A percentile compares a stretch with the other conserved stretches of the same genome.
phyloP scores from a whole-genome alignment of 2,888 invertebrate species.

The Octonoba sinensis region DNA sequence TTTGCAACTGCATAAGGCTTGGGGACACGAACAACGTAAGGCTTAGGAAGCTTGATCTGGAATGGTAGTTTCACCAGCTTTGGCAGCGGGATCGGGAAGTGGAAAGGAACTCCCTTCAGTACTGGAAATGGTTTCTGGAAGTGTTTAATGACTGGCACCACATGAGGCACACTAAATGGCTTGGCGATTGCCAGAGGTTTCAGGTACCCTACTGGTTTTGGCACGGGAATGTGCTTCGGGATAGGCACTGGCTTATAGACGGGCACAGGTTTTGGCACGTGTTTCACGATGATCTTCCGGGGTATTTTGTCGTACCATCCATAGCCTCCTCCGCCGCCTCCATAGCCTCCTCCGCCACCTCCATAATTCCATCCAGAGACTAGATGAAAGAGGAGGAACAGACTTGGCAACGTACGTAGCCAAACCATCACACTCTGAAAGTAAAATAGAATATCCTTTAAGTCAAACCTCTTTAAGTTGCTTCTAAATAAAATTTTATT shows the following conservation, averaged over 20 bases:
- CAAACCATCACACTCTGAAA: neutral
- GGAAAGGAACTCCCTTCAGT: slow-evolving; percentile 56
- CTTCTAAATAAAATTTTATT: too few relatives aligned
- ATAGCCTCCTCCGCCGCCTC: slow-evolving; percentile 25
- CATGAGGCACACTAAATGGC: slow-evolving; percentile 61
- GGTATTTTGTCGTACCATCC: slow-evolving; percentile 53
- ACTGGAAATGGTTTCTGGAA: slow-evolving; percentile 62
- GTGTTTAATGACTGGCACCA: slow-evolving; percentile 64
- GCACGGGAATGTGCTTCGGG: slow-evolving; percentile 60
- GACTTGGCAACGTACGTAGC: slow-evolving; percentile 22
- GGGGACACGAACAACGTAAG: slow-evolving; percentile 61
- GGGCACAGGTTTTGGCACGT: slow-evolving; percentile 61
- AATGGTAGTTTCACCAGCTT: slow-evolving; percentile 59
- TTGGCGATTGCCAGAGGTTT: slow-evolving; percentile 64
- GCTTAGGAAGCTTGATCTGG: slow-evolving; percentile 64
- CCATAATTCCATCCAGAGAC: slow-evolving; percentile 37
- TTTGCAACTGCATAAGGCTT: slow-evolving; percentile 65
- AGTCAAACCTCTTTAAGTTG: too few relatives aligned
- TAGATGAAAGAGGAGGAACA: slow-evolving; percentile 23
- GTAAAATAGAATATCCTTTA: neutral
- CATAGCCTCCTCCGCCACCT: slow-evolving; percentile 28
- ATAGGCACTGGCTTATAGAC: slow-evolving; percentile 63
- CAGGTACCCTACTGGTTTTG: slow-evolving; percentile 56
- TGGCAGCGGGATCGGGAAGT: slow-evolving; percentile 52
- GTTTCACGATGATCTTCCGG: slow-evolving; percentile 62